A percentile compares a stretch with the other conserved stretches of the same genome.
Evolutionary conservation across 2,113 vertebrate genomes (phyloP).

Genomic region (Mixornis gularis): DNA sequence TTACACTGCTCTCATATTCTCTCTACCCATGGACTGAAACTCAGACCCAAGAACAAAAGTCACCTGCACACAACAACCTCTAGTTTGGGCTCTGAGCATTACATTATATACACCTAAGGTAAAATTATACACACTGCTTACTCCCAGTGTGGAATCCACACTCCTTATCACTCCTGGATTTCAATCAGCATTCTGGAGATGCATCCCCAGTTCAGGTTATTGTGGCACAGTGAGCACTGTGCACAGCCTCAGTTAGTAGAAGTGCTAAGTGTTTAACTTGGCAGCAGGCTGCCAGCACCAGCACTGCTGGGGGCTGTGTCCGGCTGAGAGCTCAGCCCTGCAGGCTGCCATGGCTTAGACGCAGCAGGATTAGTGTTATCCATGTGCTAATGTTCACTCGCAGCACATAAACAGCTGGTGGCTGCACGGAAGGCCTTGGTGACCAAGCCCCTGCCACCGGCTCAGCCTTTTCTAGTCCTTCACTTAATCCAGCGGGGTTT

Average conservation of each 20-base stretch:
- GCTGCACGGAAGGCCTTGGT: background rate
- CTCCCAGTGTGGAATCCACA: background rate
- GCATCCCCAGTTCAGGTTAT: background rate
- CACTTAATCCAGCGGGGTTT: background rate
- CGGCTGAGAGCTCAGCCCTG: fast-evolving
- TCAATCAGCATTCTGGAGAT: background rate
- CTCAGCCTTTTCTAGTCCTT: background rate
- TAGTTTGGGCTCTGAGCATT: background rate
- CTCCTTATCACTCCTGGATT: background rate
- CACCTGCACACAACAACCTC: background rate
- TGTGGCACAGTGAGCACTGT: background rate
- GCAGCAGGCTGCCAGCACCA: background rate
- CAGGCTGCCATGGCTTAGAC: background rate
- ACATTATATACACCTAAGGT: background rate
- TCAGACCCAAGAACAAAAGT: background rate
- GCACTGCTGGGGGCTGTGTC: background rate
- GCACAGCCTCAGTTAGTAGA: background rate
- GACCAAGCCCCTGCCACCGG: background rate
- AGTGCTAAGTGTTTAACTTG: background rate
- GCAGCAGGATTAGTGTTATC: constrained; percentile 29
- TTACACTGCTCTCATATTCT: fast-evolving
- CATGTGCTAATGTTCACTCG: background rate
- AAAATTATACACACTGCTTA: background rate
- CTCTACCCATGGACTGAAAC: background rate
- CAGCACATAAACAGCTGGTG: constrained; percentile 13